Evolutionary conservation across 2,888 invertebrate genomes (phyloP).

Genomic region (Chymomyza amoena): DNA sequence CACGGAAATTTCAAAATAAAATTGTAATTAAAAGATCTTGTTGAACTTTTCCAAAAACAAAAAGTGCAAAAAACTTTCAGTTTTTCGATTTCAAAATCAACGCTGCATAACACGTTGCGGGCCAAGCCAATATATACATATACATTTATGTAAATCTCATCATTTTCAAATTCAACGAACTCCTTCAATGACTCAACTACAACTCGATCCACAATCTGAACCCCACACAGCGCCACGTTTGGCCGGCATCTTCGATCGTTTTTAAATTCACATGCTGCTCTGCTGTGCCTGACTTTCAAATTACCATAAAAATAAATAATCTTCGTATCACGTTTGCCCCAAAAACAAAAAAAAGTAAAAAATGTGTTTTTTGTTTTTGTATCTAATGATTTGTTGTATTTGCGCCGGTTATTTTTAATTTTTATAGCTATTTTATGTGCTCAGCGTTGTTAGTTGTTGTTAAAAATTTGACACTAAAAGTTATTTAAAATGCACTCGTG

Average conservation of each 20-base stretch:
- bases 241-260: neutral
- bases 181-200: slow-evolving; percentile 18
- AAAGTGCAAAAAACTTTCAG: neutral
- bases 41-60: neutral
- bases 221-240: neutral
- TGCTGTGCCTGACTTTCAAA: slow-evolving; percentile 25
- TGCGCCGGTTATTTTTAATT: slow-evolving; percentile 24
- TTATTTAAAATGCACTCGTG: slow-evolving; percentile 15
- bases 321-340: slow-evolving; percentile 62
- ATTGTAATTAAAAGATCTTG: neutral
- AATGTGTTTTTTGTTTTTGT: slow-evolving; percentile 9
- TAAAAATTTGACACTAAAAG: slow-evolving; percentile 14
- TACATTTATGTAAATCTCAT: neutral
- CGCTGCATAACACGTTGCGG: slow-evolving; percentile 1
- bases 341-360: slow-evolving; percentile 34
- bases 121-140: neutral
- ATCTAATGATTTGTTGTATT: slow-evolving; percentile 26
- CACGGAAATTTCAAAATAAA: neutral
- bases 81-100: neutral
- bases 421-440: slow-evolving; percentile 14
- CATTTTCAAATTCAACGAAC: slow-evolving; percentile 39
- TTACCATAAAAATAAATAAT: slow-evolving; percentile 49
- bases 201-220: slow-evolving; percentile 1
- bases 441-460: neutral
- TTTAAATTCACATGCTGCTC: slow-evolving; percentile 48